phyloP scores from a whole-genome alignment of 2,113 vertebrate genomes.

The Hydrolagus affinis region DNA sequence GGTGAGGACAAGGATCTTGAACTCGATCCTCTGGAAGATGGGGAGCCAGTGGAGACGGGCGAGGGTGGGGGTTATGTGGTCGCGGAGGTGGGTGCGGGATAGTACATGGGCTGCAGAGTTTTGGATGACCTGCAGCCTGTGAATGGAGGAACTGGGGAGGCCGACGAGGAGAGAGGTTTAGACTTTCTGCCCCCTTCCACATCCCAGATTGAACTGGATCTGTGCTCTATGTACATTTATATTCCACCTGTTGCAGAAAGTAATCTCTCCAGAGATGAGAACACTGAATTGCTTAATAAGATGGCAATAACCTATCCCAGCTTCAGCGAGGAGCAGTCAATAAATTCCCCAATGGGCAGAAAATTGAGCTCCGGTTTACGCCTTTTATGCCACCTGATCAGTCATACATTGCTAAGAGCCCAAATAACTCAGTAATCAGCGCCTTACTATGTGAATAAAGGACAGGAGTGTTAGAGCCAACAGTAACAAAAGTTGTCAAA shows the following conservation, averaged over 20 bases:
- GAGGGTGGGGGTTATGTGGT: too few relatives aligned
- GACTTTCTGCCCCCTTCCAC: not conserved
- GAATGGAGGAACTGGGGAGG: too few relatives aligned
- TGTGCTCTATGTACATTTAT: not conserved
- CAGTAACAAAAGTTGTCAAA: not conserved
- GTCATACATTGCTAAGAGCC: not conserved
- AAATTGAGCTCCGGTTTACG: conserved; percentile 23
- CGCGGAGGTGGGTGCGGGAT: too few relatives aligned
- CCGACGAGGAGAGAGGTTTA: too few relatives aligned
- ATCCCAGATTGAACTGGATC: not conserved
- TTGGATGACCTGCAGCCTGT: too few relatives aligned
- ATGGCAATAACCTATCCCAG: conserved; percentile 14
- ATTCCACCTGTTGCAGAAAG: conserved; percentile 17
- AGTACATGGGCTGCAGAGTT: too few relatives aligned
- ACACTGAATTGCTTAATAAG: conserved; percentile 24
- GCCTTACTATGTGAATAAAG: conserved; percentile 1
- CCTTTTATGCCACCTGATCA: conserved; percentile 22
- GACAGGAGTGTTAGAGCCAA: not conserved
- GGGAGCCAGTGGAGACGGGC: too few relatives aligned
- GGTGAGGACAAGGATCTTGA: too few relatives aligned
- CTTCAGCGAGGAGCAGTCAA: not conserved
- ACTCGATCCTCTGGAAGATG: too few relatives aligned
- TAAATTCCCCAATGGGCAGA: conserved; percentile 14
- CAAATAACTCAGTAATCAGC: conserved; percentile 11
- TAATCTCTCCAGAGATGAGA: conserved; percentile 17